Base-by-base conservation (phyloP, 2,888 invertebrate species). In the Trisateles emortualis region DNA sequence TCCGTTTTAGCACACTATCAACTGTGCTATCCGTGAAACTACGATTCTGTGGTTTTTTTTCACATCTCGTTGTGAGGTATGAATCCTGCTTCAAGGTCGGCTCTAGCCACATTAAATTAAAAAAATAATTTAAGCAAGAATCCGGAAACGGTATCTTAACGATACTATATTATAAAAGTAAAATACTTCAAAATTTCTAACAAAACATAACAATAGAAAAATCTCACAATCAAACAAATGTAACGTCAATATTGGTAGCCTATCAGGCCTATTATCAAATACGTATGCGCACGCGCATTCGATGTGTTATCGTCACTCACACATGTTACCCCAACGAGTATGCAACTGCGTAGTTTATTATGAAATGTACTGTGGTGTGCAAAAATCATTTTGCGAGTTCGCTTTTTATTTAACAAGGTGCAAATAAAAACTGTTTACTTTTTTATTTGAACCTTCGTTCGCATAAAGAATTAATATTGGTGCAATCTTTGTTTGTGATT, bases 311-410 rank as follows among this genome's bases (percentile, higher is more conserved):
- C 78, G 69, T 71, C 68, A 64, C 75, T 67, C 70, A 78, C 78
- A 79, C 66, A 66, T 68, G 59, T 55, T 57, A 67, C 73, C 59
- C 53, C 74, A 67, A 68, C 71, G 72, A 76, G 61, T 68, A 79
- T 85, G 81, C 81, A 84, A 88, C 88, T 90, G 90, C 88, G 89
- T 84, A 87, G 86, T 86, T 83, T 78, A 78, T 79, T 78, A 74
- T 76, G 78, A 81, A 81, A 79, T 75, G 73, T 74, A 72, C 66
- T 69, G 68, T 68, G 72, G 72, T 77, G 76, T 73, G 66, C 67
- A 63, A 69, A 68, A 74, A 75, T 67, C 59, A 49, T 65, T 61
- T 55, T 52, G 59, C 64, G 58, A 63, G 68, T 59, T 61, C 40
- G 14, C 9, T 52, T 52, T 67, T 68, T 51, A 54, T 56, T 51